Evolutionary conservation across 37 sponge, comb jelly and placozoan species (phyloP).

Genomic region (Beroe forskalii): DNA sequence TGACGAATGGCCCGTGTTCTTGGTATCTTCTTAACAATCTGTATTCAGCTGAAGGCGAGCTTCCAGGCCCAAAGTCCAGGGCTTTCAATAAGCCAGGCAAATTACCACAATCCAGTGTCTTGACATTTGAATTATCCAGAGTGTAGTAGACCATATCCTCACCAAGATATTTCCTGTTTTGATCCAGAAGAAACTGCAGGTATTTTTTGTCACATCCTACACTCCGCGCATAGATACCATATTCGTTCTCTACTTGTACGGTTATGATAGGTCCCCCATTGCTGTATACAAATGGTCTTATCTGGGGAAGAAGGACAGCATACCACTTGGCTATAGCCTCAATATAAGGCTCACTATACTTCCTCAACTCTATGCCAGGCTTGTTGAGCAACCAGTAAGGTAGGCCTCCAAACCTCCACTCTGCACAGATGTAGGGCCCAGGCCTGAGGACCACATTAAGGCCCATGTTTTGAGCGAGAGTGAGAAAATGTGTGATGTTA

Average conservation of each 20-base stretch:
- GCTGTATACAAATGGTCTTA: neutral
- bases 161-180: slow-evolving; percentile 1
- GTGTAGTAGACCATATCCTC: neutral
- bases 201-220: slow-evolving; percentile 49
- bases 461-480: slow-evolving; percentile 73
- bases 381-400: slow-evolving; percentile 69
- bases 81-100: slow-evolving; percentile 24
- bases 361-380: slow-evolving; percentile 36
- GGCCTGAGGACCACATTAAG: slow-evolving; percentile 88
- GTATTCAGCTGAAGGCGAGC: neutral
- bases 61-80: slow-evolving; percentile 32
- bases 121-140: neutral
- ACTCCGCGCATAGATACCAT: slow-evolving; percentile 44
- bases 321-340: slow-evolving; percentile 59
- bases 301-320: neutral
- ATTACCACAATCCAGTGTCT: neutral
- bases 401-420: slow-evolving; percentile 93
- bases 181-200: slow-evolving; percentile 16
- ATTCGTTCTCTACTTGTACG: slow-evolving; percentile 66
- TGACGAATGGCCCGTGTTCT: slow-evolving; percentile 78
- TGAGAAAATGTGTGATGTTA: slow-evolving; percentile 68
- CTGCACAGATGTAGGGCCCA: slow-evolving; percentile 96
- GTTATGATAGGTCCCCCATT: slow-evolving; percentile 67
- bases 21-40: slow-evolving; percentile 63
- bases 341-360: neutral